Evolutionary conservation across 2,888 invertebrate genomes (phyloP).

Genomic region (Cinara cedri): DNA sequence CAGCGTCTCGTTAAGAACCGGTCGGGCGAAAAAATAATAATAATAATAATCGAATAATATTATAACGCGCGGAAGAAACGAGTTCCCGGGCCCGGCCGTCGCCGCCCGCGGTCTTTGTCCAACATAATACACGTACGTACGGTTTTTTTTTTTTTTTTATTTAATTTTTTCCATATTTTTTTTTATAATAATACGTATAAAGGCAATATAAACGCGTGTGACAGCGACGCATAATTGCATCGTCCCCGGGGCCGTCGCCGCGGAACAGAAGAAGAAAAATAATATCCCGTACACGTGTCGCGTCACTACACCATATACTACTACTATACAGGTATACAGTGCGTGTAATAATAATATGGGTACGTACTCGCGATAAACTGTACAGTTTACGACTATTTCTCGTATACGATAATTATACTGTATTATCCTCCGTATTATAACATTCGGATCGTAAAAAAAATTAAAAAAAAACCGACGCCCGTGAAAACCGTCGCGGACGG

Average conservation of each 20-base stretch:
- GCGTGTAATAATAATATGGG: neutral
- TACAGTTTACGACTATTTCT: constrained; percentile 19
- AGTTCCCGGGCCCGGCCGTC: constrained; percentile 28
- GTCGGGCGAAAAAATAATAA: constrained; percentile 21
- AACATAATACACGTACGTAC: neutral
- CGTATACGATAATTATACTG: neutral
- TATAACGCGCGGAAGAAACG: constrained; percentile 7
- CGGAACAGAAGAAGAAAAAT: too few species aligned
- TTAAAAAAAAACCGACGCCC: neutral
- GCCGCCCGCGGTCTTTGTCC: constrained; percentile 9
- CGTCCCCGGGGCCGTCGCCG: neutral
- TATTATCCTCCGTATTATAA: too few species aligned
- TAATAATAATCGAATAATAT: constrained; percentile 25
- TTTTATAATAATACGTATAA: neutral
- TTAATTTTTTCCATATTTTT: neutral
- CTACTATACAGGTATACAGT: too few species aligned
- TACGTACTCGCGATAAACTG: constrained; percentile 2
- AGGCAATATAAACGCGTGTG: neutral
- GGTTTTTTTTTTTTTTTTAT: too few species aligned
- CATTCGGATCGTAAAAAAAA: neutral
- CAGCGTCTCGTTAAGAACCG: constrained; percentile 28
- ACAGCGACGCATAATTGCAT: constrained; percentile 30
- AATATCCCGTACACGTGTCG: too few species aligned
- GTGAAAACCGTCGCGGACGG: neutral
- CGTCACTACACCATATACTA: too few species aligned